These are phyloP conservation scores for Anser cygnoides DNA, from an alignment of 2,113 vertebrate species.

Conservation along the genomic window DNA sequence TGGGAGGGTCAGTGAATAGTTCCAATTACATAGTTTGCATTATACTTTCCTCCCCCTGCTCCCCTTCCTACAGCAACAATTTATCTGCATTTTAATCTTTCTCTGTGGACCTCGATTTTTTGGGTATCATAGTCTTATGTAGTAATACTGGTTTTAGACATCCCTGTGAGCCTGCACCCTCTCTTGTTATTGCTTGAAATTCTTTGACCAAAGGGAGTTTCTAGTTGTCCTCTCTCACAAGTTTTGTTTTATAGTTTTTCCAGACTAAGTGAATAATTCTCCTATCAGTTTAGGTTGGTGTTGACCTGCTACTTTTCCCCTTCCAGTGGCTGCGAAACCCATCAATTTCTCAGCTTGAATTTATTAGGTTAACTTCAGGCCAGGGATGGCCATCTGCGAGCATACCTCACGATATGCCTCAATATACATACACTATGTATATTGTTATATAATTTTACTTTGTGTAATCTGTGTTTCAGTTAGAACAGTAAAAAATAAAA, in stretches of 20 bases:
- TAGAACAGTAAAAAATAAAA: neutral
- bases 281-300: neutral
- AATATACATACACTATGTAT: neutral
- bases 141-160: neutral
- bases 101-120: neutral
- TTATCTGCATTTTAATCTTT: neutral
- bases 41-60: neutral
- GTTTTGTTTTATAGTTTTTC: neutral
- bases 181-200: neutral
- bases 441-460: neutral
- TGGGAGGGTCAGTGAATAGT: neutral
- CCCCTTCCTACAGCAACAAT: neutral
- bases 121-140: neutral
- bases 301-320: neutral
- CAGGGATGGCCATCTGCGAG: neutral
- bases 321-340: neutral
- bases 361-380: neutral
- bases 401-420: neutral
- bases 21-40: neutral
- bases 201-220: neutral
- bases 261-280: neutral
- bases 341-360: neutral
- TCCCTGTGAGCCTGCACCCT: fast-evolving
- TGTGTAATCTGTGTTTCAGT: neutral
- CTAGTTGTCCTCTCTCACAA: neutral